Percentiles rank a stretch among this genome's conserved stretches.
phyloP scores from a whole-genome alignment of 1,140 invertebrate genomes.

The Hypsibius dujardini region DNA sequence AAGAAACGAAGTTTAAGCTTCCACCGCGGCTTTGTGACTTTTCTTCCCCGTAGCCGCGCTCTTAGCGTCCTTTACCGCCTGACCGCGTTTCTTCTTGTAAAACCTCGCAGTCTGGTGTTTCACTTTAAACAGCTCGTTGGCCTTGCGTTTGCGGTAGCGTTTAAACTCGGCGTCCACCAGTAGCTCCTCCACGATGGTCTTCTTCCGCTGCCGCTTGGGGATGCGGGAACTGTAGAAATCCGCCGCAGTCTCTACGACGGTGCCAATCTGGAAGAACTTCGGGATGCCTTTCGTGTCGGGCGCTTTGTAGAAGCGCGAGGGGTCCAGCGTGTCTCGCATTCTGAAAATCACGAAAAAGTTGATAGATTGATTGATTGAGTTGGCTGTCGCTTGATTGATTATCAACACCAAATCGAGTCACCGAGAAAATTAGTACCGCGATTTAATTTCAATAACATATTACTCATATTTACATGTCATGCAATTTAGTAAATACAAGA shows the following conservation, averaged over 20 bases:
- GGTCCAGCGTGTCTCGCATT: conserved; percentile 77
- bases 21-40: too few species aligned
- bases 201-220: conserved; percentile 65
- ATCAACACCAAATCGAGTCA: too few species aligned
- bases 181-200: conserved; percentile 74
- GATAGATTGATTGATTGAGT: too few species aligned
- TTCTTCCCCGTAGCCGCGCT: too few species aligned
- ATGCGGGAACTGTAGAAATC: conserved; percentile 48
- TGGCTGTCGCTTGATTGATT: too few species aligned
- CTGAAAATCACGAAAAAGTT: too few species aligned
- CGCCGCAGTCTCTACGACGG: conserved; percentile 36
- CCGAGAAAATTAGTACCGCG: too few species aligned
- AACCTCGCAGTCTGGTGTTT: conserved; percentile 10
- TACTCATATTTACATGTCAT: too few species aligned
- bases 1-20: too few species aligned
- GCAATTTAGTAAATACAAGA: too few species aligned
- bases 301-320: conserved; percentile 81
- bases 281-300: conserved; percentile 65
- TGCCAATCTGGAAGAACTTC: conserved; percentile 68
- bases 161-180: conserved; percentile 63
- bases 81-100: neutral
- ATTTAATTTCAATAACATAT: too few species aligned
- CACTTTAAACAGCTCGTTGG: neutral
- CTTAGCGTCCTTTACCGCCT: too few species aligned
- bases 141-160: conserved; percentile 11